Base-by-base conservation (phyloP, 2,888 invertebrate genomes). In the Sepiola atlantica region DNA sequence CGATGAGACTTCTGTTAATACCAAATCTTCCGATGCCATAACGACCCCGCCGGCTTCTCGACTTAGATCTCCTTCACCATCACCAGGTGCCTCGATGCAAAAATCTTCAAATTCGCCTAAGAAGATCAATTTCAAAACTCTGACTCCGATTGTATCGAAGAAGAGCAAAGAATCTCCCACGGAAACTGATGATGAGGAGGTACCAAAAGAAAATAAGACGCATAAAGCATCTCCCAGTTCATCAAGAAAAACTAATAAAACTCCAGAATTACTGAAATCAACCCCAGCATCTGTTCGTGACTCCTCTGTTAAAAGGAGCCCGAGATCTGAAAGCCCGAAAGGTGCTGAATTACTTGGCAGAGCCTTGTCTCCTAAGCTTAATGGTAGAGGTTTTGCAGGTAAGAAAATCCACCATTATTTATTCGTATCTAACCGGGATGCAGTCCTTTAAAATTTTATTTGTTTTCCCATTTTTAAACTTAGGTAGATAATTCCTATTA, bases 271-370 rank as follows among this genome's bases (percentile, higher is more conserved):
- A 32, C 10, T 3, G 3, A 45, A 91, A 35, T 35, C 35, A 0
- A 16, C 16, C 35, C 18, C 21, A 54, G 54, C 24, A 20, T 4
- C 92, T 24, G 14, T 28, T n/a, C 21, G 16, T 35, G n/a, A 54
- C 24, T 91, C 94, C 28, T 94, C 90, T 61, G 93, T 90, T 90
- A 35, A 45, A 24, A 95, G 35, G 21, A 93, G 93, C 12, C 94
- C 94, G 0, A 54, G n/a, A 90, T 35, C n/a, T 54, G 35, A 93
- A 55, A 92, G 94, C 91, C 45, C 77, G 55, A 61, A 61, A 91
- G 92, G 24, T 32, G n/a, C 54, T 24, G 57, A 54, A 28, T 32
- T 35, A 4, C 28, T 94, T 55, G 55, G 91, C 21, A 28, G 35
- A 32, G 94, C 61, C 20, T 90, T 91, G 20, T 45, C 91, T 91